Evolutionary conservation across 2,888 invertebrate species (phyloP), one percentile per base, ranked within the genome.

Genomic region (Eilema griseolum): DNA sequence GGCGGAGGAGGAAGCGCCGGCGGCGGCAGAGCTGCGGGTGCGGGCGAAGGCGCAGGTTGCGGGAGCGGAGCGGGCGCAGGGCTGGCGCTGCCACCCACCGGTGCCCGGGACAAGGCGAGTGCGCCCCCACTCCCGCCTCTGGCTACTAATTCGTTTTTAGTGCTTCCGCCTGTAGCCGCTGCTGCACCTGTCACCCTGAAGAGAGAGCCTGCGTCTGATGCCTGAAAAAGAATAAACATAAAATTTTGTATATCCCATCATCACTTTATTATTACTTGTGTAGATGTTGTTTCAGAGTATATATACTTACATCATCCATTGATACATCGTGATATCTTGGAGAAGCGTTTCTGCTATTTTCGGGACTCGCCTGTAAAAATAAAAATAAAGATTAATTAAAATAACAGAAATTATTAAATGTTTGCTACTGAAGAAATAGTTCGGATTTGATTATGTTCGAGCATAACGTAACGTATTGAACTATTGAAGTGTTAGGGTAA

Each of bases 21-120:
- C 83, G 96, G 96, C 76, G 96, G 96, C 83, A 96, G 94, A 81
- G 96, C 96, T 84, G 97, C 97, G 84, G 97, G 97, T 86, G 97
- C 97, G 83, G 97, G 97, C 84, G 97, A 96, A 74, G 97, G 97
- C 80, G 96, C 96, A 79, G 97, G 97, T 83, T 96, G 96, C 80
- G 96, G 96, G 82, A 97, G 96, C 81, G 97, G 96, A 83, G 96
- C 96, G 83, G 96, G 96, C 87, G 96, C 96, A 75, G 96, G 96
- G 84, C 96, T 96, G 78, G 95, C 96, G 87, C 95, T 96, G 88
- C 96, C 96, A 79, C 96, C 96, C 83, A 95, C 95, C 37, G 95
- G 95, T 78, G 96, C 96, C 88, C 96, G 96, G 77, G 96, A 96
- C 84, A 96, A 89, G 31, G 96, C 96, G 77, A 96, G 91, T 85